Evolutionary conservation across 2,797 vertebrate species (phyloP), one percentile per base, ranked within the genome.

Genomic region (Gallinago nigripennis): DNA sequence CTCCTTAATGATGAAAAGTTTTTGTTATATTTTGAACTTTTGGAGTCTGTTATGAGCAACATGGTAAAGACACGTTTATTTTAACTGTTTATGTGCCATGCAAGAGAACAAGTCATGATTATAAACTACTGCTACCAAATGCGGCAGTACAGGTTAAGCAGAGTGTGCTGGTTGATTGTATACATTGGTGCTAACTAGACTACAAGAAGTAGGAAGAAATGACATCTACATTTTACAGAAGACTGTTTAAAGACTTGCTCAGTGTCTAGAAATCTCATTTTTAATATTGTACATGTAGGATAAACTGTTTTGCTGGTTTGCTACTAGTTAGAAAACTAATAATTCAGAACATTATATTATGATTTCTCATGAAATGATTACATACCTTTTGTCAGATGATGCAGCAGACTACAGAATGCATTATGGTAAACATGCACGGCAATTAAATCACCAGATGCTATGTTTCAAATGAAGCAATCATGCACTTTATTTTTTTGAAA

Each of bases 21-120:
- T 20, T 83, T 84, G 11, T 50, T 87, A 70, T 84, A 61, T 80
- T 93, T 90, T 91, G 84, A 95, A 94, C 21, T 96, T 94, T 69
- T 31, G 35, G 20, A 3, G 8, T 92, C 19, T 76, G 39, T 54
- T 65, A 10, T 71, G 35, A 93, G 24, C 16, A 91, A 72, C 11
- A 77, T 1, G 1, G 24, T 56, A 84, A 88, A 41, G 1, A 1
- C 13, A 65, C 13, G 84, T 91, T 70, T 79, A 2, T 4, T 79
- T 92, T 93, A 89, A 91, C 72, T 72, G 3, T 54, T 85, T 72
- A 68, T 81, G 25, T 11, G 48, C 57, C 24, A 35, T 16, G 2
- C 48, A 50, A 72, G 13, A 80, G 28, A 83, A 53, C 4, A 82
- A 56, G 24, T 41, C 11, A 53, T 15, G n/a, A 10, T 48, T 45